A percentile compares a stretch with the other conserved stretches of the same genome.
These are phyloP conservation scores for Echeneis naucrates DNA, from an alignment of 2,797 vertebrate species.

Conservation along the genomic window DNA sequence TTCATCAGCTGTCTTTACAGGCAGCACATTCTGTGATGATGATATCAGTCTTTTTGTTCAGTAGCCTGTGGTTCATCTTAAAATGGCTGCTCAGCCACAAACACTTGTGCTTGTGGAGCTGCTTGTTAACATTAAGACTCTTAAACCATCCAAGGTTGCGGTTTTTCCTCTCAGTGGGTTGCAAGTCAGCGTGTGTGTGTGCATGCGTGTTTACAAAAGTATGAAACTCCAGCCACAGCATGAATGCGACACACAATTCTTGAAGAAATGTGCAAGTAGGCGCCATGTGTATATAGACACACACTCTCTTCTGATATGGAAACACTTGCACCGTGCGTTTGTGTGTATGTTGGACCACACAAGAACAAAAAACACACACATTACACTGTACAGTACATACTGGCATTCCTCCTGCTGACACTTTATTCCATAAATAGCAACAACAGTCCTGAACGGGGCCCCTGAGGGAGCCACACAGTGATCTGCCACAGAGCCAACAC, in stretches of 20 bases:
- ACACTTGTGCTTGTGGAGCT: constrained; percentile 62
- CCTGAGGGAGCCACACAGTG: constrained; percentile 43
- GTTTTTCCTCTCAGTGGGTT: constrained; percentile 31
- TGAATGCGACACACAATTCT: constrained; percentile 1
- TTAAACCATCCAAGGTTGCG: constrained; percentile 52
- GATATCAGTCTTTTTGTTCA: constrained; percentile 66
- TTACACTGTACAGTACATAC: constrained; percentile 21
- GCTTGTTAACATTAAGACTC: constrained; percentile 68
- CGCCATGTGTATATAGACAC: constrained; percentile 8
- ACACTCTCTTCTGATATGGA: background rate
- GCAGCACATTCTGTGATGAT: constrained; percentile 56
- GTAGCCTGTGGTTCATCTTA: constrained; percentile 63
- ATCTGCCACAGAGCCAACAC: constrained; percentile 44
- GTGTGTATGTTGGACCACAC: background rate
- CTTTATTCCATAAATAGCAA: constrained; percentile 60
- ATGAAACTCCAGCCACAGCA: constrained; percentile 1
- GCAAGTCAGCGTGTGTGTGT: constrained; percentile 12
- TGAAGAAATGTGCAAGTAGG: constrained; percentile 5
- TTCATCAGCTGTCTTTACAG: constrained; percentile 41
- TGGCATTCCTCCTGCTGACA: constrained; percentile 48
- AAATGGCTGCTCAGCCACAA: constrained; percentile 55
- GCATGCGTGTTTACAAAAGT: constrained; percentile 10
- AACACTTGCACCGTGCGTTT: constrained; percentile 7
- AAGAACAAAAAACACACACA: constrained; percentile 6
- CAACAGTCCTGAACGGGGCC: constrained; percentile 62